phyloP scores from a whole-genome alignment of 2,888 invertebrate species.

The Pomacea canaliculata region DNA sequence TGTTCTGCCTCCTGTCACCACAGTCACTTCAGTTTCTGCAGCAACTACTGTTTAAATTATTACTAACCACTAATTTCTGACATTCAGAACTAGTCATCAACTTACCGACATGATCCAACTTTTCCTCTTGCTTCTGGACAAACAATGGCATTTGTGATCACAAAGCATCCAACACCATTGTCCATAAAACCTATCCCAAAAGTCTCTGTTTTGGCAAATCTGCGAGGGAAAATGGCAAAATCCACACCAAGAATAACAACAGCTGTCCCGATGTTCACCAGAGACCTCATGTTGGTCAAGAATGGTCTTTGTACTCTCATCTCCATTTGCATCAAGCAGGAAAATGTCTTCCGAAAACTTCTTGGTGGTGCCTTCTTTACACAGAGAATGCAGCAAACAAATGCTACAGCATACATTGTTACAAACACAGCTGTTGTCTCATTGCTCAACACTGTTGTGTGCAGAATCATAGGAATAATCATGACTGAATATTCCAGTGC shows the following conservation, averaged over 20 bases:
- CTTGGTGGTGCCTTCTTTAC: constrained; percentile 2
- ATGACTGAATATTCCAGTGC: constrained; percentile 48
- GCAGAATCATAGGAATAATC: constrained; percentile 49
- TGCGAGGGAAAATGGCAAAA: constrained; percentile 86
- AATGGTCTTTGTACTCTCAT: constrained; percentile 49
- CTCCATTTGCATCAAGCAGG: constrained; percentile 23
- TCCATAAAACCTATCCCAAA: constrained; percentile 92
- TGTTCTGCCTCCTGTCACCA: too few species aligned
- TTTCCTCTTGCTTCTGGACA: constrained; percentile 61
- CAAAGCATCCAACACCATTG: constrained; percentile 89
- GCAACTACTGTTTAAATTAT: too few species aligned
- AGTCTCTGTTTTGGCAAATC: constrained; percentile 87
- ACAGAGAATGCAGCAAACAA: constrained; percentile 8
- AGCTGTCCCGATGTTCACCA: constrained; percentile 59
- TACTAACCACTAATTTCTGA: too few species aligned
- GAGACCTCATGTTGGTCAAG: constrained; percentile 59
- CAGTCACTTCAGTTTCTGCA: too few species aligned
- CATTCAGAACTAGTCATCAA: background rate
- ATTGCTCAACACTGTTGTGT: constrained; percentile 42
- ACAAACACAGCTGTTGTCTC: constrained; percentile 24
- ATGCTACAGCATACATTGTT: constrained; percentile 4
- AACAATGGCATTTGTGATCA: constrained; percentile 64
- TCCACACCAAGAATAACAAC: constrained; percentile 94
- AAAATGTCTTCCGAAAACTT: background rate
- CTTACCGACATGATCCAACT: constrained; percentile 14